Percentiles rank a stretch among this genome's conserved stretches.
phyloP scores from a whole-genome alignment of 2,888 invertebrate species.

The Timema cristinae region DNA sequence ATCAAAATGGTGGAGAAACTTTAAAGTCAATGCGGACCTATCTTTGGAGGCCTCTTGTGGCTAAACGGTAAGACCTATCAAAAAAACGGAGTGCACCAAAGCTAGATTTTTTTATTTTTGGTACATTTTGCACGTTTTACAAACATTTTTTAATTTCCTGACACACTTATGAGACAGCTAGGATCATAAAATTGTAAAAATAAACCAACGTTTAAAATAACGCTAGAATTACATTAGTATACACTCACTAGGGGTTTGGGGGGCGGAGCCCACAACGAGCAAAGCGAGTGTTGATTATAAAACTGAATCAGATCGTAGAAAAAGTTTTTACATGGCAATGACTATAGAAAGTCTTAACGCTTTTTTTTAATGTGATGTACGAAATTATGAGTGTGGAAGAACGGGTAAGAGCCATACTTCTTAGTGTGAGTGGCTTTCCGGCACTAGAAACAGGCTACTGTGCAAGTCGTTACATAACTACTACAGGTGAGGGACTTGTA shows the following conservation, averaged over 20 bases:
- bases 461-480: slow-evolving; percentile 1
- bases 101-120: too few species aligned
- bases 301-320: not conserved
- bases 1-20: too few species aligned
- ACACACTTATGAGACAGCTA: too few species aligned
- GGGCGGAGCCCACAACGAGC: too few species aligned
- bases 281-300: not conserved
- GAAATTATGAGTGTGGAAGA: not conserved
- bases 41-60: too few species aligned
- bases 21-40: too few species aligned
- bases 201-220: too few species aligned
- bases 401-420: not conserved
- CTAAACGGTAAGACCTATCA: too few species aligned
- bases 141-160: too few species aligned
- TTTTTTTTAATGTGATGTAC: not conserved
- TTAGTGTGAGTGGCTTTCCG: not conserved
- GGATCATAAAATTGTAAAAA: too few species aligned
- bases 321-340: not conserved
- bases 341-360: not conserved
- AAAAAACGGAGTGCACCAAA: too few species aligned
- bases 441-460: not conserved
- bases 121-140: too few species aligned
- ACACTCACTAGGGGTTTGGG: not conserved
- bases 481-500: not conserved
- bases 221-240: not conserved